These are phyloP conservation scores for Cyclura pinguis DNA, from an alignment of 2,797 vertebrate genomes.

Conservation along the genomic window DNA sequence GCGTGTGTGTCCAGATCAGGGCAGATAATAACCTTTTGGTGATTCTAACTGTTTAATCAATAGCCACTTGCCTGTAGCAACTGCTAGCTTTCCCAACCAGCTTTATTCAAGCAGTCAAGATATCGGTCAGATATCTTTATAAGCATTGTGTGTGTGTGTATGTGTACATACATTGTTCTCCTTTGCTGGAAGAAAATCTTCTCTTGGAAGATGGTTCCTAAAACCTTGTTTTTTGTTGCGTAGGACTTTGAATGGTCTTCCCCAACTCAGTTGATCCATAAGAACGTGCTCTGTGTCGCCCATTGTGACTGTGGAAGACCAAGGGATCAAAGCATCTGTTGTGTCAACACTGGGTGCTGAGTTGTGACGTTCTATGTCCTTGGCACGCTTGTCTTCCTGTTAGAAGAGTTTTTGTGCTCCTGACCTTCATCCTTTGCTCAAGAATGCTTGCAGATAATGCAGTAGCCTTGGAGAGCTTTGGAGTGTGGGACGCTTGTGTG, in stretches of 20 bases:
- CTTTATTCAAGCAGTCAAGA: neutral
- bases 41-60: too few species aligned
- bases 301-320: neutral
- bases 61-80: too few species aligned
- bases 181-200: neutral
- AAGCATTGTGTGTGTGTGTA: too few species aligned
- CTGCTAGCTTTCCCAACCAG: neutral
- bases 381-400: neutral
- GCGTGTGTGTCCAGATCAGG: too few species aligned
- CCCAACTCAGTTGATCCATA: neutral
- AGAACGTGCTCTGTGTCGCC: too few species aligned
- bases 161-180: neutral
- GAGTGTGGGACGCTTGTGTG: too few species aligned
- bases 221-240: too few species aligned
- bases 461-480: too few species aligned
- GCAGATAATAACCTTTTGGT: too few species aligned
- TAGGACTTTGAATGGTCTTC: neutral
- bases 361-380: neutral
- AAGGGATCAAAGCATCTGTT: neutral
- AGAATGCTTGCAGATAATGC: neutral
- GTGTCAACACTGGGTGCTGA: neutral
- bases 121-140: too few species aligned
- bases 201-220: neutral
- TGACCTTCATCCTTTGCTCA: neutral
- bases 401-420: slow-evolving; percentile 16